These are phyloP conservation scores for Hyperoplus immaculatus DNA, from an alignment of 2,797 vertebrate species.

Conservation along the genomic window DNA sequence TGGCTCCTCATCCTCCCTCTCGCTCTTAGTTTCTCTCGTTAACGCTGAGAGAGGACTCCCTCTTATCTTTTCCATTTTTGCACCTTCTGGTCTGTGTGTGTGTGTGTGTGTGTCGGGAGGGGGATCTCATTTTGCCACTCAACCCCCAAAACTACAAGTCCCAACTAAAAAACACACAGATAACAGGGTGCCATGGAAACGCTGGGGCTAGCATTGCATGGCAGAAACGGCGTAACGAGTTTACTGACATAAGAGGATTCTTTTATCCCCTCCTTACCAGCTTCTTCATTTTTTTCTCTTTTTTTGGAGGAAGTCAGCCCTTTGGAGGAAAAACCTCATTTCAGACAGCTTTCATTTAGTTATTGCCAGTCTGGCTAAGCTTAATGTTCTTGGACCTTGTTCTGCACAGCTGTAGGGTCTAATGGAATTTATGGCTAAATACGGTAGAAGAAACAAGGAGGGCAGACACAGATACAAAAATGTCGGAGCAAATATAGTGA, in stretches of 20 bases:
- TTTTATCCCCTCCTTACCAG: constrained; percentile 75
- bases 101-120: constrained; percentile 7
- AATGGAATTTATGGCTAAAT: not conserved
- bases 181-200: constrained; percentile 75
- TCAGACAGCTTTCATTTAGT: constrained; percentile 69
- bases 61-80: constrained; percentile 78
- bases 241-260: constrained; percentile 85
- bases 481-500: not conserved
- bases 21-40: constrained; percentile 52
- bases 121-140: constrained; percentile 66
- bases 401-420: constrained; percentile 35
- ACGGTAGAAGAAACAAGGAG: constrained; percentile 22
- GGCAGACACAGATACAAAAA: constrained; percentile 23
- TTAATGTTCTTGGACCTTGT: constrained; percentile 45
- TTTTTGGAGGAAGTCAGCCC: constrained; percentile 75
- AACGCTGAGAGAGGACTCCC: constrained; percentile 66
- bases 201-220: constrained; percentile 73
- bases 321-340: constrained; percentile 73
- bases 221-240: constrained; percentile 69
- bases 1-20: constrained; percentile 19
- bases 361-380: constrained; percentile 33
- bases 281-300: constrained; percentile 42
- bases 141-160: constrained; percentile 70
- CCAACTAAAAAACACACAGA: constrained; percentile 72
- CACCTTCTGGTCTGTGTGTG: constrained; percentile 52